Evolutionary conservation across 2,888 invertebrate species (phyloP).

Genomic region (Sycophila texana): DNA sequence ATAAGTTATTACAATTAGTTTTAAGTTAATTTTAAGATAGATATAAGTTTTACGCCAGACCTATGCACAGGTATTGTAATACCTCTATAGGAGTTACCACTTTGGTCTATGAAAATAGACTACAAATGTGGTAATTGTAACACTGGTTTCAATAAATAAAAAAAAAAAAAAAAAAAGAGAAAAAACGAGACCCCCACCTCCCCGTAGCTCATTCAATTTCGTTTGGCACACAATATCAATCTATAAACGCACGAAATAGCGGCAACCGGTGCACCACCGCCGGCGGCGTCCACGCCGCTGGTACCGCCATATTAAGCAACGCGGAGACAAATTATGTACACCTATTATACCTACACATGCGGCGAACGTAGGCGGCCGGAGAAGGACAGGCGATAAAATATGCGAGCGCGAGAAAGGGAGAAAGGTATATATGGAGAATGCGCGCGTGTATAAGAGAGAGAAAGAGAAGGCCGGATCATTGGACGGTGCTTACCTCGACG

Average conservation of each 20-base stretch:
- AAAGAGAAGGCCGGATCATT: neutral
- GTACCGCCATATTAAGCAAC: conserved; percentile 46
- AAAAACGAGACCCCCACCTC: no score
- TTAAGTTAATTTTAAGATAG: no score
- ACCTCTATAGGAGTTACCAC: no score
- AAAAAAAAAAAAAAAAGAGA: no score
- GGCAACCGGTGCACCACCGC: neutral
- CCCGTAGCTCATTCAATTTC: no score
- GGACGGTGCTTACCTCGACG: conserved; percentile 62
- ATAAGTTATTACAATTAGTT: no score
- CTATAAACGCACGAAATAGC: neutral
- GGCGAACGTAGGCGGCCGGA: conserved; percentile 32
- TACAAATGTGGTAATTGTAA: no score
- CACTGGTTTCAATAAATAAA: no score
- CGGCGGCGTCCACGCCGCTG: neutral
- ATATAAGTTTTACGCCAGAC: no score
- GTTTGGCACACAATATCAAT: no score
- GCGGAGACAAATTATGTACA: conserved; percentile 48
- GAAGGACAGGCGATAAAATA: conserved; percentile 39
- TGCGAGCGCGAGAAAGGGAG: neutral
- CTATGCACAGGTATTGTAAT: no score
- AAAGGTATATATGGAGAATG: neutral
- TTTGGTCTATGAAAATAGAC: no score
- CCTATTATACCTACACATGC: conserved; percentile 36
- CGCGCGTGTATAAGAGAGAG: neutral